A percentile compares a stretch with the other conserved stretches of the same genome.
phyloP scores from a whole-genome alignment of 2,888 invertebrate species.

The Magallana nippona region DNA sequence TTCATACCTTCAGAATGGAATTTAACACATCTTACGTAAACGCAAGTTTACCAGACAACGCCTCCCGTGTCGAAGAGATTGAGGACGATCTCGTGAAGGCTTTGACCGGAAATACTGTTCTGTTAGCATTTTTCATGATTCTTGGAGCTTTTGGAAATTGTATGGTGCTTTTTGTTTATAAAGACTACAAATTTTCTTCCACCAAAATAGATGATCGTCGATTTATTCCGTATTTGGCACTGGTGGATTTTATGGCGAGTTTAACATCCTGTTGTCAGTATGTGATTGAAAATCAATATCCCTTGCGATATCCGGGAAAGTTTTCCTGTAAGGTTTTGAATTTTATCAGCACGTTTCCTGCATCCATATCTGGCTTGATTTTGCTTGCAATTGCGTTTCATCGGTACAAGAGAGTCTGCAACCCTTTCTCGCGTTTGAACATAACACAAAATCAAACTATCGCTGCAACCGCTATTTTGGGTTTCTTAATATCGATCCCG shows the following conservation, averaged over 20 bases:
- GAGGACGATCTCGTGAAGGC: not conserved
- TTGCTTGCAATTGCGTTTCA: constrained; percentile 27
- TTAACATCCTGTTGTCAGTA: not conserved
- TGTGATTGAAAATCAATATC: constrained; percentile 11
- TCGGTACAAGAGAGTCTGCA: constrained; percentile 7
- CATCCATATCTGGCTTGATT: constrained; percentile 18
- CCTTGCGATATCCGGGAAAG: not conserved
- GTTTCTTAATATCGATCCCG: not conserved
- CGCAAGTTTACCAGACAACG: not conserved
- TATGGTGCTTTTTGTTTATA: constrained; percentile 12
- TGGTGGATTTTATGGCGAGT: constrained; percentile 3
- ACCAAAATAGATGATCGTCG: constrained; percentile 8
- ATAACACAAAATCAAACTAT: constrained; percentile 18
- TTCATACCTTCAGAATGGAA: not conserved
- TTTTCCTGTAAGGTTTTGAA: constrained; percentile 22
- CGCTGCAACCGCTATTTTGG: not conserved
- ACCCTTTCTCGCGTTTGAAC: constrained; percentile 3
- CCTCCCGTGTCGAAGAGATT: not conserved
- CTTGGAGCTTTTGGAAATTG: not conserved
- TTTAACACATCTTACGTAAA: not conserved
- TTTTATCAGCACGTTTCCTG: constrained; percentile 14
- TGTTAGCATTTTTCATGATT: not conserved
- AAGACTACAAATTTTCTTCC: constrained; percentile 24
- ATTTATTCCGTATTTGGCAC: constrained; percentile 7
- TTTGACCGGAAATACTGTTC: not conserved